phyloP scores from a whole-genome alignment of 1,140 invertebrate species.

The Zophobas morio region DNA sequence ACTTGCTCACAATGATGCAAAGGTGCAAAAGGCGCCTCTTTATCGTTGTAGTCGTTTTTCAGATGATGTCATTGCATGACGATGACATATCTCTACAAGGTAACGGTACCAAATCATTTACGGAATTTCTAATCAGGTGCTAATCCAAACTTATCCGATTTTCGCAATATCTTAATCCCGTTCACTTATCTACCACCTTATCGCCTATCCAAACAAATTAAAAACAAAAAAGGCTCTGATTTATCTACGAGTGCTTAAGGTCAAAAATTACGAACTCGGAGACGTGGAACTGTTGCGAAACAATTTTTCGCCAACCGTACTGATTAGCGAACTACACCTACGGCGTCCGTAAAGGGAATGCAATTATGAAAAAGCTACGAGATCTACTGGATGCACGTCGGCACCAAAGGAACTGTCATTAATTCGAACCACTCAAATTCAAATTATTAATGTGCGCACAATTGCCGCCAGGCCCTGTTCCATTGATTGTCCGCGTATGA shows the following conservation, averaged over 20 bases:
- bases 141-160: slow-evolving; percentile 29
- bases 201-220: slow-evolving; percentile 36
- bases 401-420: too few species aligned
- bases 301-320: slow-evolving; percentile 6
- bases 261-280: slow-evolving; percentile 15
- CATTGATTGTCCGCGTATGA: too few species aligned
- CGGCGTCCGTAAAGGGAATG: background rate
- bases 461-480: too few species aligned
- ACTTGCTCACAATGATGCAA: slow-evolving; percentile 25
- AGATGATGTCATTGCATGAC: slow-evolving; percentile 30
- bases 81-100: slow-evolving; percentile 32
- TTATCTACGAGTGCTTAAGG: slow-evolving; percentile 34
- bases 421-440: too few species aligned
- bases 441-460: too few species aligned
- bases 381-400: too few species aligned
- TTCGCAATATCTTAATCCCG: slow-evolving; percentile 42
- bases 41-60: slow-evolving; percentile 14
- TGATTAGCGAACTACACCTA: slow-evolving; percentile 8
- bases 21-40: slow-evolving; percentile 25
- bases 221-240: slow-evolving; percentile 39
- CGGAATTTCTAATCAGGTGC: slow-evolving; percentile 36
- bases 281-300: slow-evolving; percentile 18
- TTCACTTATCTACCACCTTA: slow-evolving; percentile 30
- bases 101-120: slow-evolving; percentile 32
- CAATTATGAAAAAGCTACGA: background rate